A percentile compares a stretch with the other conserved stretches of the same genome.
These are phyloP conservation scores for Bovichtus variegatus DNA, from an alignment of 2,797 vertebrate genomes.

Conservation along the genomic window DNA sequence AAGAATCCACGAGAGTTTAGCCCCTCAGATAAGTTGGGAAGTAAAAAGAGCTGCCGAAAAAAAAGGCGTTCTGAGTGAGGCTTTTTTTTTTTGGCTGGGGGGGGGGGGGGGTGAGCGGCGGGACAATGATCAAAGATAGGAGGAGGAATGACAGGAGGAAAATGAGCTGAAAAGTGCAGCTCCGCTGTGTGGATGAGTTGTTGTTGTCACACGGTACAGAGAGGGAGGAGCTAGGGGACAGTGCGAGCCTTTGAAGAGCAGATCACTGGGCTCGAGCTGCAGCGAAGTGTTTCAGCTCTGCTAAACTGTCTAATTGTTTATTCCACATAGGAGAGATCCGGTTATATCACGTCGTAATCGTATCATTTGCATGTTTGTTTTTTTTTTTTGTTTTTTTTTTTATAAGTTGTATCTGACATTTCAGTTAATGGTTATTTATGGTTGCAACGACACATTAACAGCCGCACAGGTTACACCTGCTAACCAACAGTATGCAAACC, in stretches of 20 bases:
- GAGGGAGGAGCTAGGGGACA: constrained; percentile 96
- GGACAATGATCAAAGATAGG: constrained; percentile 96
- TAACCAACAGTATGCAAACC: background rate
- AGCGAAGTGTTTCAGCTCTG: constrained; percentile 44
- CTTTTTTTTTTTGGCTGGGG: constrained; percentile 67
- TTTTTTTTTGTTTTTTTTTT: background rate
- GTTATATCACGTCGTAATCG: background rate
- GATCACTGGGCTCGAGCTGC: constrained; percentile 55
- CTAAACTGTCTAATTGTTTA: constrained; percentile 5
- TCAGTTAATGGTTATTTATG: background rate
- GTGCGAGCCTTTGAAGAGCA: constrained; percentile 85
- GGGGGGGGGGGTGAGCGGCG: constrained; percentile 78
- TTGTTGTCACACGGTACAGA: constrained; percentile 99
- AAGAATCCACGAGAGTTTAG: constrained; percentile 84
- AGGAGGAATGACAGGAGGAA: constrained; percentile 95
- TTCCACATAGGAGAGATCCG: background rate
- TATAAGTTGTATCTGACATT: background rate
- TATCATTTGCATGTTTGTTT: background rate
- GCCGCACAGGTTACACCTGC: constrained; percentile 35
- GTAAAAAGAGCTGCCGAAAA: constrained; percentile 86
- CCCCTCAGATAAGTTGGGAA: constrained; percentile 88
- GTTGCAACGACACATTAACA: background rate
- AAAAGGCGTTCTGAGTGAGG: constrained; percentile 87
- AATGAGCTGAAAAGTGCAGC: constrained; percentile 97
- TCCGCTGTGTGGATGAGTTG: constrained; percentile 95